Evolutionary conservation across 2,888 invertebrate genomes (phyloP), one percentile per base, ranked within the genome.

Genomic region (Cantharis nigra): DNA sequence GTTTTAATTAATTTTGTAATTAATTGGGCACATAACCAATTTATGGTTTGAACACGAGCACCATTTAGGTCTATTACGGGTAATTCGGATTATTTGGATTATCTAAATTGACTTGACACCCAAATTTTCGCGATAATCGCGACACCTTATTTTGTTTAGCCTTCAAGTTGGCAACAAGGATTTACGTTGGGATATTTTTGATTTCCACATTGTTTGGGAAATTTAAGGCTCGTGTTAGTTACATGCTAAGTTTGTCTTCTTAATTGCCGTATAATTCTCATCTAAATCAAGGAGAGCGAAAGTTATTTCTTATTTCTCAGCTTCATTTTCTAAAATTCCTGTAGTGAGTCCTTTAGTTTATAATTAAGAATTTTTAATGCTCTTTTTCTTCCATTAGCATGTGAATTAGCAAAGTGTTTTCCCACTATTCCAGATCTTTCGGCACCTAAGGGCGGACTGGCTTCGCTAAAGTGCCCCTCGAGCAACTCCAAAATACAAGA

Each of bases 61-160:
- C 23, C 26, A 70, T 26, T 14, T 69, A 69, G 62, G 62, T 70
- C 63, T 65, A 70, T 71, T 74, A 75, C 65, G 33, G 70, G 30
- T 70, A 75, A 74, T 74, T 23, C 63, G 70, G 75, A 71, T 70
- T 74, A 74, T 70, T 70, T 65, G 70, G 70, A 74, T 75, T 75
- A 75, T 71, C 70, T 75, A 71, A 75, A 71, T 75, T 71, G 65
- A 75, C 75, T 70, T 75, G 64, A 75, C 75, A 75, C 74, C 74
- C 70, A 73, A 73, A 33, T 63, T 69, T 30, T 69, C 33, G 70
- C 33, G 70, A 74, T 70, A 64, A 64, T 28, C 70, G 73, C 26
- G 26, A 74, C 69, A 63, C 70, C 70, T 74, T 18, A 33, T 30
- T 74, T 75, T 71, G 49, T 63, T 65, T 71, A 71, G 18, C 70